Percentiles rank a stretch among this genome's conserved stretches.
phyloP scores from a whole-genome alignment of 2,797 vertebrate species.

The Rhinichthys osculus region DNA sequence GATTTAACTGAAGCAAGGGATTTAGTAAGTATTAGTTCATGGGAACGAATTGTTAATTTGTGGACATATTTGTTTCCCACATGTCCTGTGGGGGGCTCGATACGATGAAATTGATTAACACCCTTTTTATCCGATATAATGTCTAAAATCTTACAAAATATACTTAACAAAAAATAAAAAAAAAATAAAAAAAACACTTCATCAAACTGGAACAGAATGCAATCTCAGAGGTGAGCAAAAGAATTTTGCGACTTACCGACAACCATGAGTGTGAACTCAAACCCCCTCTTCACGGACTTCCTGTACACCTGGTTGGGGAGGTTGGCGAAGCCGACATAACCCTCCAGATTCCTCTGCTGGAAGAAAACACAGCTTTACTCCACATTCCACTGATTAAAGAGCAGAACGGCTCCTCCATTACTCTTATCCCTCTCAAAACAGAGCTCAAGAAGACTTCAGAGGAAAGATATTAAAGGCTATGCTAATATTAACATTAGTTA shows the following conservation, averaged over 20 bases:
- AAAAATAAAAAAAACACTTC: background rate
- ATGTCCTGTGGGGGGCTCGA: background rate
- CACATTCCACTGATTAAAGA: slow-evolving; percentile 47
- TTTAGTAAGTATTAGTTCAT: too few relatives aligned
- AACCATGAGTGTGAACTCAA: slow-evolving; percentile 85
- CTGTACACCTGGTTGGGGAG: slow-evolving; percentile 86
- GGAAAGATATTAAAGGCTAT: slow-evolving; percentile 19
- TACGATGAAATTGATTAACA: background rate
- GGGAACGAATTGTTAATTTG: background rate
- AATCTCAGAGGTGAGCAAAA: background rate
- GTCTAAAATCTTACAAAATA: background rate
- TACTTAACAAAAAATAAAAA: background rate
- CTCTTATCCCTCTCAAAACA: slow-evolving; percentile 34
- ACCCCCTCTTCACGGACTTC: slow-evolving; percentile 84
- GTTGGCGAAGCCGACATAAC: slow-evolving; percentile 83
- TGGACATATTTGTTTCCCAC: background rate
- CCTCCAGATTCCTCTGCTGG: slow-evolving; percentile 83
- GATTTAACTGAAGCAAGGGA: background rate
- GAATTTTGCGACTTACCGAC: slow-evolving; percentile 76
- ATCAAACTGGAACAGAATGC: background rate
- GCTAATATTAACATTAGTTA: slow-evolving; percentile 37
- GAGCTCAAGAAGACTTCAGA: slow-evolving; percentile 14
- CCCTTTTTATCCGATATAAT: background rate
- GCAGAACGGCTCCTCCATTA: slow-evolving; percentile 36
- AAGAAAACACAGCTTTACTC: slow-evolving; percentile 61